Base-by-base conservation (phyloP, 1,140 invertebrate genomes). In the Heliconius himera region DNA sequence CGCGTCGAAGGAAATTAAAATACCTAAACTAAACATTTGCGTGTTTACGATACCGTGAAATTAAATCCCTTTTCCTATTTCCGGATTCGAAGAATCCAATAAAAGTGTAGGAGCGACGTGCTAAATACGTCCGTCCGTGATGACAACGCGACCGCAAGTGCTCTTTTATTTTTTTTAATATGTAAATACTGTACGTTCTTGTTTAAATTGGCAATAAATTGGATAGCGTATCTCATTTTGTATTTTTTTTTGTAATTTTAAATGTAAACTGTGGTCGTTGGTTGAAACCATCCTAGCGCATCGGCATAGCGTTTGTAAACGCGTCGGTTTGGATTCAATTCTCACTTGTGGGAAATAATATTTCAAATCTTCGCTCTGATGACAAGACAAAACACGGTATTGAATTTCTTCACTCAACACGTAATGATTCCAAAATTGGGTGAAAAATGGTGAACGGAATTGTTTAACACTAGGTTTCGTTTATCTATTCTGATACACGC, bases 61-160 rank as follows among this genome's bases (percentile, higher is more conserved):
- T 80, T 73, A 80, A 80, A 77, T 77, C 76, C 54, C 54, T 36
- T 73, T 72, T 79, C 73, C 74, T 70, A 76, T 79, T 79, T 76
- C 41, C 33, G 76, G 56, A 76, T 49, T 76, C 66, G 70, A 79
- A 79, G 74, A 73, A 74, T 80, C 71, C 36, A 66, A 76, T 73
- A 76, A 76, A 80, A n/a, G n/a, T 76, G 38, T 11, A 5, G 60
- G 22, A 60, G 56, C 56, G 56, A 66, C 60, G 60, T 66, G 60
- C 60, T 66, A 66, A 66, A 66, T 66, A 66, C 60, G 22, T 26
- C 60, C 60, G 60, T 26, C 13, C 13, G 26, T 66, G 60, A 66
- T 66, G 60, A 66, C 22, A 29, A 26, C 60, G 60, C 54, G 54
- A 22, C 60, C 60, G 22, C 60, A 66, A 66, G 60, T 29, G 26